Conservation (phyloP, 2,113 vertebrate genomes). For the Oenanthe oenanthe region DNA sequence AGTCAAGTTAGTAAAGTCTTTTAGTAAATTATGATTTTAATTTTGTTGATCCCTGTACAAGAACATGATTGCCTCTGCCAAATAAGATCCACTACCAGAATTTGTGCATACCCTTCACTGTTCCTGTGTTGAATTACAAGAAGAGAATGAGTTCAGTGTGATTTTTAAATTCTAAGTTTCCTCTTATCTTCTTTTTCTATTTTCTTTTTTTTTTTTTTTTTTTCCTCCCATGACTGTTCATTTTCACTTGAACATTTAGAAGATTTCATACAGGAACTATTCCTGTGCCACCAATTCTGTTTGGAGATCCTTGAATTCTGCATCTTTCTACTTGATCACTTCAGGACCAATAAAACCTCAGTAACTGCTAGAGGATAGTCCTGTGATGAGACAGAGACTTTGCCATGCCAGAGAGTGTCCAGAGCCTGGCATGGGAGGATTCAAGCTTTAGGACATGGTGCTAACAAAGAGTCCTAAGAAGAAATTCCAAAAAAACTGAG, state of each 20-base stretch:
- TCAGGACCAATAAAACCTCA: neutral
- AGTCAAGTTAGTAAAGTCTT: neutral
- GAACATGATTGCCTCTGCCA: rapidly evolving
- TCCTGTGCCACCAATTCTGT: rapidly evolving
- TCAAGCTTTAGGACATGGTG: rapidly evolving
- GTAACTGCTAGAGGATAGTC: neutral
- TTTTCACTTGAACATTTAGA: neutral
- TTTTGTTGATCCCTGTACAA: neutral
- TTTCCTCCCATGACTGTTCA: neutral
- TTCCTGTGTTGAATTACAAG: neutral
- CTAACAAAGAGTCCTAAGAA: neutral
- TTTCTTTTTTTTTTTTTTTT: neutral
- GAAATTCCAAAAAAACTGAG: neutral
- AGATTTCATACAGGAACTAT: neutral
- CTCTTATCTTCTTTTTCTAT: neutral
- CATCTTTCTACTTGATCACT: neutral
- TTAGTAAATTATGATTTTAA: neutral
- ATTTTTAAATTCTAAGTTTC: neutral
- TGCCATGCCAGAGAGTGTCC: neutral
- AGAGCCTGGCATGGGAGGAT: neutral
- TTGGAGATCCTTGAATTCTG: neutral
- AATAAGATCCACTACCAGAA: neutral
- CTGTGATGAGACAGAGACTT: neutral
- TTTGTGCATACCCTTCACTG: rapidly evolving
- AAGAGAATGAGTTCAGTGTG: rapidly evolving